phyloP scores from a whole-genome alignment of 2,888 invertebrate genomes.

The Tenthredo amoena region DNA sequence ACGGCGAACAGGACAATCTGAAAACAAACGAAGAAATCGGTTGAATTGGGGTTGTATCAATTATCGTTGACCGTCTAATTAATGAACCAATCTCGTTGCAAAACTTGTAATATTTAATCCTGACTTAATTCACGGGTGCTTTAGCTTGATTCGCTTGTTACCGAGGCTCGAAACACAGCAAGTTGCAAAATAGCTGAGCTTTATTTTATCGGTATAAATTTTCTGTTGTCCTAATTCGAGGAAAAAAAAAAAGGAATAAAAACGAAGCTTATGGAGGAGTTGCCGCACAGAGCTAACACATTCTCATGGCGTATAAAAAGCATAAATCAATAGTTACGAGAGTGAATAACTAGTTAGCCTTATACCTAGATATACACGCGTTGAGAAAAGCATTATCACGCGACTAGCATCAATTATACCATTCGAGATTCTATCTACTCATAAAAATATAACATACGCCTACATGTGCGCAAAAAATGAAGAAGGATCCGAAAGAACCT shows the following conservation, averaged over 20 bases:
- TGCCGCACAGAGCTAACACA: not conserved
- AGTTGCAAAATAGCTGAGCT: not conserved
- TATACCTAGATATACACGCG: not conserved
- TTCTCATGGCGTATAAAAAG: not conserved
- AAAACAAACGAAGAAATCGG: constrained; percentile 43
- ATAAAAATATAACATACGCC: not conserved
- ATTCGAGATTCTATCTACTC: not conserved
- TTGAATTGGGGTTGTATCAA: not conserved
- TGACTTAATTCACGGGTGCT: not conserved
- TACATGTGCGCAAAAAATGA: not conserved
- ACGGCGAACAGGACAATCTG: constrained; percentile 74
- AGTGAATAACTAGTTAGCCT: not conserved
- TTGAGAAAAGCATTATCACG: not conserved
- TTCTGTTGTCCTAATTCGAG: not conserved
- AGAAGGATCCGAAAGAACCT: not conserved
- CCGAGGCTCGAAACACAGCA: not conserved
- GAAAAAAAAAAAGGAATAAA: not conserved
- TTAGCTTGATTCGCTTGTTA: not conserved
- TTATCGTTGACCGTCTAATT: not conserved
- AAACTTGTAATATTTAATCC: not conserved
- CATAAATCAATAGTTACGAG: not conserved
- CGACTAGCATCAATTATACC: not conserved
- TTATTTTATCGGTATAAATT: not conserved
- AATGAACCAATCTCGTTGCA: not conserved
- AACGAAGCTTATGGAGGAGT: not conserved